Evolutionary conservation across 2,797 vertebrate species (phyloP), one percentile per base, ranked within the genome.

Genomic region (Valencia hispanica): DNA sequence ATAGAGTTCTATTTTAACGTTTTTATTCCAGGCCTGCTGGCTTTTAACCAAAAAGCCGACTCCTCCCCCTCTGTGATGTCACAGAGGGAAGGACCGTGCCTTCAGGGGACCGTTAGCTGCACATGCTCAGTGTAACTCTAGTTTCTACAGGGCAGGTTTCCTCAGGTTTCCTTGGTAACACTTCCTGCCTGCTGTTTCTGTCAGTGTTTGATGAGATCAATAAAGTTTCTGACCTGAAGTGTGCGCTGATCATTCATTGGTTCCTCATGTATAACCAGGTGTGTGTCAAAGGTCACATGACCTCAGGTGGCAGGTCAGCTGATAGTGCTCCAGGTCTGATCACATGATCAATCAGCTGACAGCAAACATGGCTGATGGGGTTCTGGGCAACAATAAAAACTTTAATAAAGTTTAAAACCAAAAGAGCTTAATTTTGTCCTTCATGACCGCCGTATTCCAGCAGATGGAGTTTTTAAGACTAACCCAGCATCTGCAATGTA

Each of bases 191-290:
- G 55, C 69, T 75, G 45, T 82, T 70, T 66, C 70, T 86, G 76
- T 86, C 80, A 55, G 73, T 84, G 53, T 89, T 85, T 79, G 47
- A 78, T 53, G 47, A 81, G 59, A 83, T 83, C 17, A 91, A 90
- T 89, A 91, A 91, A 91, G 66, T 75, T 75, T 86, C 32, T 70
- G 74, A 79, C 75, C 63, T 69, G 61, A 78, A 17, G 3, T 5
- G 59, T 61, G 18, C 45, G 63, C 30, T 74, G 61, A 18, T 61
- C 5, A 7, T 43, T 73, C 0, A 48, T 22, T 36, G 80, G 76
- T 30, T 53, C 6, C 17, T 68, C 59, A 2, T 14, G 25, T 77
- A 6, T 53, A 25, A 39, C 3, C 2, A 18, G 47, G 15, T 48
- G 47, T 48, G 18, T 48, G 8, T 9, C 41, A 48, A 17, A 48